A percentile compares a stretch with the other conserved stretches of the same genome.
Evolutionary conservation across 1,140 invertebrate species (phyloP).

Genomic region (Xylocopa sonorina): DNA sequence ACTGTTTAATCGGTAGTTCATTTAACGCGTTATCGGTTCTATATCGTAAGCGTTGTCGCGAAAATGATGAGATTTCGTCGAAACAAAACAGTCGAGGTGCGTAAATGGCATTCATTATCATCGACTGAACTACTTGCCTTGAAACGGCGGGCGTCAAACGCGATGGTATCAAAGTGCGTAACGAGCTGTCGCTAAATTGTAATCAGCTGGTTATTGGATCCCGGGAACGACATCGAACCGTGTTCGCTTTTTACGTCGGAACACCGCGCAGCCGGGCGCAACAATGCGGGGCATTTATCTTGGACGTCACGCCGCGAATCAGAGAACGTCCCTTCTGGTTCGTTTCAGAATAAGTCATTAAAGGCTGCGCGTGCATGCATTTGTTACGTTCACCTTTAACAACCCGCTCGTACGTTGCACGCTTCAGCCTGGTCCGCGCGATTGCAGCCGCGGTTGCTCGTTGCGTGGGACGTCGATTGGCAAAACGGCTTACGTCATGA

Average conservation of each 20-base stretch:
- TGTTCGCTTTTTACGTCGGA: neutral
- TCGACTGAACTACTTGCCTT: neutral
- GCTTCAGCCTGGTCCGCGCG: constrained; percentile 25
- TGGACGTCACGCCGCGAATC: constrained; percentile 39
- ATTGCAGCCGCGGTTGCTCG: constrained; percentile 22
- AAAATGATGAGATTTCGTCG: too few species aligned
- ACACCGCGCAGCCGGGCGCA: neutral
- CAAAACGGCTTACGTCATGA: constrained; percentile 24
- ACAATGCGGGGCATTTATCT: constrained; percentile 40
- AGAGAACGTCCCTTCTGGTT: constrained; percentile 31
- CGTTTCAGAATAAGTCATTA: constrained; percentile 43
- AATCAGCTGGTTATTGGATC: constrained; percentile 10
- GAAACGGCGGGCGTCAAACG: neutral
- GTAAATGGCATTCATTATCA: neutral
- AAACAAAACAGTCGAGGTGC: neutral
- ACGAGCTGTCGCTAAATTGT: neutral
- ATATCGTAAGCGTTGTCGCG: too few species aligned
- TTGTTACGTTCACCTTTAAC: constrained; percentile 38
- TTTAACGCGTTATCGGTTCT: too few species aligned
- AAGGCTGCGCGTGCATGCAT: constrained; percentile 38
- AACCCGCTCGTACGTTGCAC: constrained; percentile 27
- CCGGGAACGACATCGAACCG: neutral
- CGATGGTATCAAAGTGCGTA: constrained; percentile 3
- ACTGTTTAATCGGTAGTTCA: too few species aligned
- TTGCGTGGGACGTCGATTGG: constrained; percentile 30